Evolutionary conservation across 1,140 invertebrate genomes (phyloP).

Genomic region (Limonius californicus): DNA sequence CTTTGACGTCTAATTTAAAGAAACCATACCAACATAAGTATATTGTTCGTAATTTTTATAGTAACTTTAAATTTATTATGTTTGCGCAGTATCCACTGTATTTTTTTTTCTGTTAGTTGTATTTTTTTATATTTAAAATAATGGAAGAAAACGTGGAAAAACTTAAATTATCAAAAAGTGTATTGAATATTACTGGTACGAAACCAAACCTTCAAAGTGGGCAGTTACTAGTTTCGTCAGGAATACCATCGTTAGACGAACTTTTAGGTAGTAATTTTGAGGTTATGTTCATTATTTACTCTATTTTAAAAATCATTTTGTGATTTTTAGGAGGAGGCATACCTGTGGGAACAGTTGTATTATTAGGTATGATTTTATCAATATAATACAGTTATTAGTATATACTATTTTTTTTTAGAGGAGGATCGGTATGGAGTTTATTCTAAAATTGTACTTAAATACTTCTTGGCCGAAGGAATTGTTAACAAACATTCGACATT

Average conservation of each 20-base stretch:
- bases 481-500: constrained; percentile 66
- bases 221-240: constrained; percentile 65
- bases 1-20: no score
- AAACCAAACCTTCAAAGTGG: constrained; percentile 63
- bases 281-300: constrained; percentile 26
- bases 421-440: constrained; percentile 75
- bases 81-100: no score
- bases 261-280: constrained; percentile 54
- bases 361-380: constrained; percentile 51
- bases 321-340: constrained; percentile 54
- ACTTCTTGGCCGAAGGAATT: constrained; percentile 79
- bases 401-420: constrained; percentile 54
- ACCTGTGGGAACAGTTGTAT: constrained; percentile 56
- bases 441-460: constrained; percentile 71
- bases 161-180: constrained; percentile 28
- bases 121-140: no score
- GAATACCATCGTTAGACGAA: constrained; percentile 66
- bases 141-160: background rate
- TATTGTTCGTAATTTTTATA: no score
- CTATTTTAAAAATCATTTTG: constrained; percentile 26
- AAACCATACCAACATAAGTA: no score
- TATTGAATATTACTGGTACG: constrained; percentile 55
- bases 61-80: no score
- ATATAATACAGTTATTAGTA: constrained; percentile 6
- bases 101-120: no score